A percentile compares a stretch with the other conserved stretches of the same genome.
These are phyloP conservation scores for Nibea albiflora DNA, from an alignment of 2,113 vertebrate species.

Conservation along the genomic window DNA sequence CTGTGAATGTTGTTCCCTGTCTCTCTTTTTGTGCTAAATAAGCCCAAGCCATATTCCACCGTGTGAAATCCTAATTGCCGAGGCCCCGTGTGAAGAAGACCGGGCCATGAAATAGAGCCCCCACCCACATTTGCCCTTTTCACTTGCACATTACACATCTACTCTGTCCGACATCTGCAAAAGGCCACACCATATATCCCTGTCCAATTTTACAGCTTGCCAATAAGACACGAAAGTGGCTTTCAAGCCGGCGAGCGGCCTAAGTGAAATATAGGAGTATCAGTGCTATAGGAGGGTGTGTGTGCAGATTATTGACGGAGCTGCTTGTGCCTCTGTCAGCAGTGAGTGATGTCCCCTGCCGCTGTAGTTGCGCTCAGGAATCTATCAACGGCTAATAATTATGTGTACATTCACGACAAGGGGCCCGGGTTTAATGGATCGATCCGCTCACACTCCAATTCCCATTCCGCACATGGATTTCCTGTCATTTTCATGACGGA, in stretches of 20 bases:
- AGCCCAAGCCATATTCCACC: not conserved
- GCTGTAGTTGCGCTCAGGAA: slow-evolving; percentile 50
- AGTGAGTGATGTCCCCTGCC: slow-evolving; percentile 59
- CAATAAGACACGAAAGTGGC: slow-evolving; percentile 71
- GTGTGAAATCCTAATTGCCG: not conserved
- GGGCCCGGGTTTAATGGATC: slow-evolving; percentile 68
- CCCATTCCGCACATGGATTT: slow-evolving; percentile 74
- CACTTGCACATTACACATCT: slow-evolving; percentile 42
- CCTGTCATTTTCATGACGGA: slow-evolving; percentile 75
- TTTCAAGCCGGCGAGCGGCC: slow-evolving; percentile 42
- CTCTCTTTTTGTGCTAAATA: not conserved
- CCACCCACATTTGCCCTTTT: slow-evolving; percentile 54
- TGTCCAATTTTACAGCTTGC: slow-evolving; percentile 67
- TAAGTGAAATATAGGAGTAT: slow-evolving; percentile 59
- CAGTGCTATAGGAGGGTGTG: slow-evolving; percentile 30
- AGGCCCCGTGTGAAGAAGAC: not conserved
- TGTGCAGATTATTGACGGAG: slow-evolving; percentile 61
- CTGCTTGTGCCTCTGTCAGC: slow-evolving; percentile 49
- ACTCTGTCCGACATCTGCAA: slow-evolving; percentile 40
- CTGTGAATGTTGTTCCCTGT: not conserved
- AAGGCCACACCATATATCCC: slow-evolving; percentile 72
- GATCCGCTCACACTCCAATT: slow-evolving; percentile 65
- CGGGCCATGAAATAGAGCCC: not conserved
- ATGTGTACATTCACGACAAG: slow-evolving; percentile 76
- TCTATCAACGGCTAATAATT: slow-evolving; percentile 80